Evolutionary conservation across 2,888 invertebrate genomes (phyloP), one percentile per base, ranked within the genome.

Genomic region (Leptopterna dolabrata): DNA sequence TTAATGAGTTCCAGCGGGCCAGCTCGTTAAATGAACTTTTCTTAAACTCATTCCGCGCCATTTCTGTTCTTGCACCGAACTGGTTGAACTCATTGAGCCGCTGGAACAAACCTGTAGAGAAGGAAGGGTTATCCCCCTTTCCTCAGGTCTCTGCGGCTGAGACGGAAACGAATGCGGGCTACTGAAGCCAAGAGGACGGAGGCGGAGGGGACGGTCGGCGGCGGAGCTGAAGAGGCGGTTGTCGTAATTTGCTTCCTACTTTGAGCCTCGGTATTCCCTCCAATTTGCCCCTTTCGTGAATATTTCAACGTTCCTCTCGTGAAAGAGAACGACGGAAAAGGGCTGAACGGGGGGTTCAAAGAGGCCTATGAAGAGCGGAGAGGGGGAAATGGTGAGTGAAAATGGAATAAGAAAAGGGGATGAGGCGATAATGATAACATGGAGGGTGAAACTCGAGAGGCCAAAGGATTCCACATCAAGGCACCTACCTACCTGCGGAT

Each of bases 211-310:
- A 0, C 24, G 36, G 43, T 76, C 13, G 78, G 78, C n/a, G 73
- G 36, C 29, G 80, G 45, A n/a, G 76, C 24, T 24, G 63, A 63
- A 63, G 63, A 29, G 85, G 85, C 76, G 85, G 87, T 63, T 80
- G 76, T 73, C 47, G 85, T 85, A 85, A 85, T 85, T 85, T 85
- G 76, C 85, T 85, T 55, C 24, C 45, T 85, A 85, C 85, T 85
- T 85, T 85, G 85, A 76, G 73, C 30, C n/a, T 47, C 36, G 16
- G 85, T 76, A 85, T 85, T 85, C 76, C 76, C 85, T 73, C 45
- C 85, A 85, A 85, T 85, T 85, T 85, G 30, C 85, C 29, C 76
- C 47, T 51, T 30, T 51, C 85, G 51, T 83, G 83, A 83, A 83
- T 83, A 83, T 83, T 63, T 83, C 83, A 83, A 36, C 70, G 45